Evolutionary conservation across 2,888 invertebrate species (phyloP), one percentile per base, ranked within the genome.

Genomic region (Gortyna flavago): DNA sequence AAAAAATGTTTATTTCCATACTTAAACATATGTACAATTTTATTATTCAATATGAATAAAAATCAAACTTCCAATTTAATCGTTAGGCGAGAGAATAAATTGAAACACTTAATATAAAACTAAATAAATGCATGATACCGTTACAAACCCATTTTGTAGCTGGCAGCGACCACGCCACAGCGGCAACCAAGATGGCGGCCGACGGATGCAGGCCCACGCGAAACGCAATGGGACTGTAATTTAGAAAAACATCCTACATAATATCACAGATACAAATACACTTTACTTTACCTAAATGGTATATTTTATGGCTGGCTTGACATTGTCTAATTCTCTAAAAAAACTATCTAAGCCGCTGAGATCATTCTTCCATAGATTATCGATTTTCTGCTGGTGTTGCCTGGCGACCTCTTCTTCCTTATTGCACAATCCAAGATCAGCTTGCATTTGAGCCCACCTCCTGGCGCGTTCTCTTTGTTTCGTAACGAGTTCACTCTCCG

Each of bases 261-360:
- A 95, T 96, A 96, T 96, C 96, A 96, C 96, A 96, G 96, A 93
- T 94, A 91, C 94, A 94, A 93, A 93, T 54, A 92, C 89, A 92
- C 87, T 90, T 91, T 93, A 95, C 94, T 88, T 94, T 94, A 94
- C 94, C 95, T 96, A 95, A 87, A 75, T 90, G 89, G 88, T 84
- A 91, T 92, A 93, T 86, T 89, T 92, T 86, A 92, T 89, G 88
- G 93, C 81, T 85, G 97, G 97, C 90, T 97, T 97, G 85, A 97
- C 96, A 92, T 95, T 96, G 91, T 97, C 97, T 91, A 98, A 94
- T 93, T 97, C 97, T 88, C 96, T 97, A 97, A 98, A 97, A 94
- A 98, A 98, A 91, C 95, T 96, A 95, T 98, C 97, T 92, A 98
- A 92, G 89, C 97, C 97, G 92, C 97, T 97, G 91, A 97, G 95